A percentile compares a stretch with the other conserved stretches of the same genome.
phyloP scores from a whole-genome alignment of 2,888 invertebrate species.

The Colostygia pectinataria region DNA sequence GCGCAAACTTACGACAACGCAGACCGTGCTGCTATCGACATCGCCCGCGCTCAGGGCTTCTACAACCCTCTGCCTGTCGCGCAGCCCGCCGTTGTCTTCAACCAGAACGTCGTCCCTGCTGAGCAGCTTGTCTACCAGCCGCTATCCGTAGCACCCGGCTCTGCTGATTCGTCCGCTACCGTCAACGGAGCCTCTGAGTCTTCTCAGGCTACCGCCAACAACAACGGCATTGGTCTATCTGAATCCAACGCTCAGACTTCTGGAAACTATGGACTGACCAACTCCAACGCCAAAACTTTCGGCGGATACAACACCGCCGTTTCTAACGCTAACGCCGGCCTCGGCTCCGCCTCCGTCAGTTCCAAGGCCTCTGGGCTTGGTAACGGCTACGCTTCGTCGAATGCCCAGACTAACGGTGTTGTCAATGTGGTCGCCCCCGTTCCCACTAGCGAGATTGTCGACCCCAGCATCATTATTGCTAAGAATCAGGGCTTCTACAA shows the following conservation, averaged over 20 bases:
- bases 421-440: constrained; percentile 31
- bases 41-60: constrained; percentile 45
- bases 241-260: constrained; percentile 58
- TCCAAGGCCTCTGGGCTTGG: constrained; percentile 39
- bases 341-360: constrained; percentile 33
- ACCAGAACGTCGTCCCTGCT: constrained; percentile 55
- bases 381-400: constrained; percentile 53
- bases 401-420: constrained; percentile 47
- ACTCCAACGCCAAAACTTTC: constrained; percentile 56
- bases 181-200: constrained; percentile 53
- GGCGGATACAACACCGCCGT: constrained; percentile 55
- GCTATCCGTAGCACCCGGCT: constrained; percentile 44
- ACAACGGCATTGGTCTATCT: constrained; percentile 55
- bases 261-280: constrained; percentile 52
- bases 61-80: constrained; percentile 60
- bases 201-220: constrained; percentile 51
- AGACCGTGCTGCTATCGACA: constrained; percentile 23
- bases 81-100: constrained; percentile 62
- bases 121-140: constrained; percentile 36
- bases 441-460: constrained; percentile 26
- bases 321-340: constrained; percentile 57
- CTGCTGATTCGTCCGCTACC: constrained; percentile 58
- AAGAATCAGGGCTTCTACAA: constrained; percentile 52
- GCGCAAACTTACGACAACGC: constrained; percentile 48
- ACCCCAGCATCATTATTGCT: constrained; percentile 46